Percentiles rank a stretch among this genome's conserved stretches.
phyloP scores from a whole-genome alignment of 2,113 vertebrate species.

The Hirundichthys speculiger region DNA sequence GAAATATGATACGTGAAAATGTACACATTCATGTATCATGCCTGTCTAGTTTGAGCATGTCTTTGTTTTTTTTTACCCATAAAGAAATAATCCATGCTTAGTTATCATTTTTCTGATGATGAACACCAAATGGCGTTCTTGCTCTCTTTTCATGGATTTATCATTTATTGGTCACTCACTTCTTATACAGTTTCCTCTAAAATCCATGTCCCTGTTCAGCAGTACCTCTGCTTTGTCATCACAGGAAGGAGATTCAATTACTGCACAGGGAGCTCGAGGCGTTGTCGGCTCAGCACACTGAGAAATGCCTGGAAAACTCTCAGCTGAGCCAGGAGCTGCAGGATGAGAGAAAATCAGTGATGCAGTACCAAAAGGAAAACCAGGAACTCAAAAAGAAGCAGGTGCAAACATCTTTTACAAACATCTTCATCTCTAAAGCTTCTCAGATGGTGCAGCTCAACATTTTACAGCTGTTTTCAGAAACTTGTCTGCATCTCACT shows the following conservation, averaged over 20 bases:
- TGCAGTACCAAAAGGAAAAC: slow-evolving; percentile 88
- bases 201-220: slow-evolving; percentile 3
- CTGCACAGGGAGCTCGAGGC: slow-evolving; percentile 92
- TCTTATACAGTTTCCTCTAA: neutral
- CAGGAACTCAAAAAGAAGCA: slow-evolving; percentile 91
- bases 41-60: too few relatives aligned
- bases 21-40: too few relatives aligned
- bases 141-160: neutral
- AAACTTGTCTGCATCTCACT: too few relatives aligned
- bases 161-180: neutral
- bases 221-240: slow-evolving; percentile 17
- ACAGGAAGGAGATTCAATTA: slow-evolving; percentile 89
- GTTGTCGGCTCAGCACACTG: slow-evolving; percentile 92
- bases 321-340: slow-evolving; percentile 90
- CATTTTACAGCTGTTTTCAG: too few relatives aligned
- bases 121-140: neutral
- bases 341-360: slow-evolving; percentile 85
- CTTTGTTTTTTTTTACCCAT: too few relatives aligned
- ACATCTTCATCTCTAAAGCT: neutral
- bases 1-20: too few relatives aligned
- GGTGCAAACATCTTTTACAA: too few relatives aligned
- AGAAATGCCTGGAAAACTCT: slow-evolving; percentile 94
- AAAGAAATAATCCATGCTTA: neutral
- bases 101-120: slow-evolving; percentile 1
- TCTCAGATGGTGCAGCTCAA: too few relatives aligned